These are phyloP conservation scores for Telmatherina bonti DNA, from an alignment of 2,797 vertebrate species.

Conservation along the genomic window DNA sequence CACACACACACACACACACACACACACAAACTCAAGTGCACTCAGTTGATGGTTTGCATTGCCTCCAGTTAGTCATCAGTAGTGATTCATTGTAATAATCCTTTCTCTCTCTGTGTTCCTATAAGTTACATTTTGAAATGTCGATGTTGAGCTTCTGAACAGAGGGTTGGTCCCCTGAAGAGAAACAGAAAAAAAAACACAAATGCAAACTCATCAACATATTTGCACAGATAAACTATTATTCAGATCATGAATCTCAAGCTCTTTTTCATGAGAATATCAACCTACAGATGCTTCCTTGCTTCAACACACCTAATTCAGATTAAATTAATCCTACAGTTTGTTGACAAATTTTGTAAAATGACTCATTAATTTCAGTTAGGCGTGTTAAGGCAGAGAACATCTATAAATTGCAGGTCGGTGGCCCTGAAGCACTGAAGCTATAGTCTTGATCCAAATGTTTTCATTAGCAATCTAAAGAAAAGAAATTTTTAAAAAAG, in stretches of 20 bases:
- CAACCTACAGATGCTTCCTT: background rate
- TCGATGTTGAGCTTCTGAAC: slow-evolving; percentile 95
- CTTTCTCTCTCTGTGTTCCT: slow-evolving; percentile 87
- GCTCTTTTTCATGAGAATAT: background rate
- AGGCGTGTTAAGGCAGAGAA: background rate
- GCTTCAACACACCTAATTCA: background rate
- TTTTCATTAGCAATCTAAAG: background rate
- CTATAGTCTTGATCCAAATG: background rate
- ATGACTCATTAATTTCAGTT: background rate
- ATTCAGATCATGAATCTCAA: background rate
- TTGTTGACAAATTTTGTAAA: background rate
- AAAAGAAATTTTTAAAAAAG: background rate
- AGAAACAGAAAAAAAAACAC: slow-evolving; percentile 33
- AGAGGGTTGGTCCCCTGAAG: slow-evolving; percentile 95
- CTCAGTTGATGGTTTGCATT: slow-evolving; percentile 41
- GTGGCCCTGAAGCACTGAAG: no score
- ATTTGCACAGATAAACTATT: background rate
- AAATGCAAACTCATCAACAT: background rate
- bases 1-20: slow-evolving; percentile 37
- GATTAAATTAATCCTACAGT: background rate
- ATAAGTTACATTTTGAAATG: slow-evolving; percentile 98
- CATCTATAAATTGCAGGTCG: background rate
- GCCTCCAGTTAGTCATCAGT: slow-evolving; percentile 59
- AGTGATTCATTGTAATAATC: slow-evolving; percentile 64
- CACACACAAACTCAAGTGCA: slow-evolving; percentile 57